Evolutionary conservation across 2,113 vertebrate species (phyloP), one percentile per base, ranked within the genome.

Genomic region (Thunnus thynnus): DNA sequence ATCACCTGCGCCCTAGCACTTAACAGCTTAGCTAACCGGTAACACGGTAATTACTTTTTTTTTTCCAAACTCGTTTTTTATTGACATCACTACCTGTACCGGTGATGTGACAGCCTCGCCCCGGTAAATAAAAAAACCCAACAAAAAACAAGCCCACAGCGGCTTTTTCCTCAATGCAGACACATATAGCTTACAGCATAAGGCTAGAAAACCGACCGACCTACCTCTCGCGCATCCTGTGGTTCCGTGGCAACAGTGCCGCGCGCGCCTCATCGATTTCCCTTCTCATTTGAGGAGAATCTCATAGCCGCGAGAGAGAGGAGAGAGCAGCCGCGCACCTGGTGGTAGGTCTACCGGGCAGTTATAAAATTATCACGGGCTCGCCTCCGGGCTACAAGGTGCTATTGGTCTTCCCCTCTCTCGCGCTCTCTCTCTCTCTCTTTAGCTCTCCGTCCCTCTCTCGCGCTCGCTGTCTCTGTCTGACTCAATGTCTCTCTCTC

Each of bases 381-480:
- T 88, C 82, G 73, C 82, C 85, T 92, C 72, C 67, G 60, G 85
- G 85, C 86, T 80, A 89, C 91, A 84, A 88, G 86, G 88, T 88
- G 86, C 74, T 85, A 56, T 52, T 80, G 79, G 76, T 77, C 75
- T 50, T 47, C 17, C 52, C 14, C 76, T 25, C 80, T 30, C 27
- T 30, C 27, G 2, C 27, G 27, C 65, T 22, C 56, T 25, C 57
- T 64, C 47, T 13, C 63, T 32, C 71, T 18, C 32, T 30, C 83
- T 48, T 14, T 72, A 66, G 32, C 30, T 44, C 57, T 14, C 14
- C 56, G 10, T 70, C 50, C 48, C 48, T 72, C 61, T 27, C 71
- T 73, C 78, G 57, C 72, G 66, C 72, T 67, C 30, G 10, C 27
- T 69, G 69, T 57, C 13, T 67, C 60, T 25, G 6, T 84, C 60